Evolutionary conservation across 2,113 vertebrate species (phyloP).

Genomic region (Malurus elegans): DNA sequence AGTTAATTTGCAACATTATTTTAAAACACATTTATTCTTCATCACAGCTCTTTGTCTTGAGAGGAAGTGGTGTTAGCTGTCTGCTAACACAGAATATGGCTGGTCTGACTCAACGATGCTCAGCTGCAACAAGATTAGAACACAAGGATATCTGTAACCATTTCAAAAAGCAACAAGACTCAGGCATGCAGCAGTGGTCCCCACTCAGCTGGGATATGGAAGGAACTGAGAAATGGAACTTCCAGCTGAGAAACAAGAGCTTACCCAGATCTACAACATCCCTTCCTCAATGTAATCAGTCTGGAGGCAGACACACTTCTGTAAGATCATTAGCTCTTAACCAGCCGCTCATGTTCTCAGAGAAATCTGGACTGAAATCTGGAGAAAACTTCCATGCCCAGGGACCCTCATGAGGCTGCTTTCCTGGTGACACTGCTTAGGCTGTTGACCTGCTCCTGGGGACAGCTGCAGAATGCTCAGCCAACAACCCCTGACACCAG

Average conservation of each 20-base stretch:
- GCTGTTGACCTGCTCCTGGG: accelerated
- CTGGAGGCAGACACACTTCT: neutral
- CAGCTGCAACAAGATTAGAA: neutral
- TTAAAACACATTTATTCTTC: neutral
- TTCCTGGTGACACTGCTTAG: neutral
- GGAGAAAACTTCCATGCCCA: neutral
- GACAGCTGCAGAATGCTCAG: neutral
- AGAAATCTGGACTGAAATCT: neutral
- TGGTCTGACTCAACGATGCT: neutral
- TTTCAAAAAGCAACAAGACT: neutral
- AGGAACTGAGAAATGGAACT: neutral
- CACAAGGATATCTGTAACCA: neutral
- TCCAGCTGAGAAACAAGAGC: neutral
- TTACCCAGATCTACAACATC: neutral
- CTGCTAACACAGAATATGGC: neutral
- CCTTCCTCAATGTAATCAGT: neutral
- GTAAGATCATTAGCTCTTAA: neutral
- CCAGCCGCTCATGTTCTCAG: neutral
- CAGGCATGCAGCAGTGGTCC: neutral
- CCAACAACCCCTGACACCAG: neutral
- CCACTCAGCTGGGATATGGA: neutral
- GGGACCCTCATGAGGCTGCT: neutral
- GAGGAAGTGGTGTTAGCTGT: neutral
- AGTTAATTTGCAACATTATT: neutral
- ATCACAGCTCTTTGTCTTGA: neutral